Conservation (phyloP, 37 sponge, comb jelly and placozoan genomes). For the Halisarca cf. caerulea region DNA sequence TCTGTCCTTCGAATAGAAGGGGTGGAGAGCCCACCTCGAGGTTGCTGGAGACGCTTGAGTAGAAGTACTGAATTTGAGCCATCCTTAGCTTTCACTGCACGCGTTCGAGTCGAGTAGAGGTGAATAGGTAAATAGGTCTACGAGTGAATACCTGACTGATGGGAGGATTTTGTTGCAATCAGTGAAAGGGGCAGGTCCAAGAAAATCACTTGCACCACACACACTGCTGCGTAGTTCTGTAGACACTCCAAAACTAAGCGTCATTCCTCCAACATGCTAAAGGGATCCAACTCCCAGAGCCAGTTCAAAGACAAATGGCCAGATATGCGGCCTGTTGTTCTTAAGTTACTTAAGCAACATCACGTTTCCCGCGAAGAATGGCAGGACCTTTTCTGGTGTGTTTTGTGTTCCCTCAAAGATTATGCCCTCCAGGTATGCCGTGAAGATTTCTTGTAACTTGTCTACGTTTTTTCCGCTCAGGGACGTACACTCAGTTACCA, state of each 20-base stretch:
- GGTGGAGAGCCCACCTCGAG: constrained; percentile 70
- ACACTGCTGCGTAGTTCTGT: too few relatives aligned
- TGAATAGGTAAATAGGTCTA: neutral
- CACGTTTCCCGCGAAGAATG: constrained; percentile 77
- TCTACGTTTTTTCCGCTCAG: constrained; percentile 16
- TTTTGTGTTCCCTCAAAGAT: neutral
- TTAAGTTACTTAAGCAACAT: constrained; percentile 77
- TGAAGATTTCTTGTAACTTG: too few relatives aligned
- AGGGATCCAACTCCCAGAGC: constrained; percentile 54
- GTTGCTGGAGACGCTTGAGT: constrained; percentile 76
- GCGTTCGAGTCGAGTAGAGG: too few relatives aligned
- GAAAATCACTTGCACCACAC: neutral
- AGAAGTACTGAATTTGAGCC: constrained; percentile 41
- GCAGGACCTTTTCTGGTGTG: constrained; percentile 89
- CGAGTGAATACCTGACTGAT: neutral
- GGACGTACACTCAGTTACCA: constrained; percentile 86
- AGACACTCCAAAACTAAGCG: too few relatives aligned
- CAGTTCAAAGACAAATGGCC: constrained; percentile 79
- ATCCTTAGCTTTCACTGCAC: too few relatives aligned
- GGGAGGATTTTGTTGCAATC: neutral
- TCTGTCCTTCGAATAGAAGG: too few relatives aligned
- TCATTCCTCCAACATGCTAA: constrained; percentile 31
- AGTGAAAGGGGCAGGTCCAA: neutral
- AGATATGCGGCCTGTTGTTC: constrained; percentile 67
- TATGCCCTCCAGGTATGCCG: too few relatives aligned